These are phyloP conservation scores for Cyrtodaria siliqua DNA, from an alignment of 2,888 invertebrate genomes.

Conservation along the genomic window DNA sequence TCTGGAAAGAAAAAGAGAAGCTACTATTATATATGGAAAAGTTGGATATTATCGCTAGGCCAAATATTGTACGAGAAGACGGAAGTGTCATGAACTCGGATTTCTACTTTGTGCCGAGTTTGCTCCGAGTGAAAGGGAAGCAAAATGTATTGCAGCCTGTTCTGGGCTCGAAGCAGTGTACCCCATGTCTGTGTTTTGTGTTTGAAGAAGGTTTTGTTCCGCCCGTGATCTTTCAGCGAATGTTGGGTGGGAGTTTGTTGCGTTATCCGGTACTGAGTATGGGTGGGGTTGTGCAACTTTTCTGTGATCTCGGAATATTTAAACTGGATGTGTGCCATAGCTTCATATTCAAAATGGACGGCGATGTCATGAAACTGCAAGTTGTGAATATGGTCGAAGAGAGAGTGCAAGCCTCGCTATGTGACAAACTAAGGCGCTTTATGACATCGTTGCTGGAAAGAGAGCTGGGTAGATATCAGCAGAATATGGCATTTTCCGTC, in stretches of 20 bases:
- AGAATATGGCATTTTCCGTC: slow-evolving; percentile 53
- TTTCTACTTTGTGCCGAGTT: slow-evolving; percentile 62
- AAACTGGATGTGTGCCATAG: slow-evolving; percentile 51
- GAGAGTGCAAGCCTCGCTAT: slow-evolving; percentile 36
- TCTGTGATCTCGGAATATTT: slow-evolving; percentile 50
- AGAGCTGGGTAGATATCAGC: slow-evolving; percentile 58
- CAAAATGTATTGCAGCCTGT: slow-evolving; percentile 3
- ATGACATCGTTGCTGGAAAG: slow-evolving; percentile 40
- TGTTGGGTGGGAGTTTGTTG: slow-evolving; percentile 53
- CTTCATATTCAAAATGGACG: slow-evolving; percentile 40
- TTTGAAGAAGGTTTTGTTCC: slow-evolving; percentile 61
- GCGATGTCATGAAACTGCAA: slow-evolving; percentile 44
- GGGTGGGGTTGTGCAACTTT: slow-evolving; percentile 44
- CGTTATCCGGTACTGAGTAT: slow-evolving; percentile 41
- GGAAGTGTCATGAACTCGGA: slow-evolving; percentile 33
- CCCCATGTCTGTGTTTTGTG: slow-evolving; percentile 55
- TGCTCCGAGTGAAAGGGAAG: slow-evolving; percentile 40
- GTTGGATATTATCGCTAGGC: slow-evolving; percentile 60
- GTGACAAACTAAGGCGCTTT: slow-evolving; percentile 58
- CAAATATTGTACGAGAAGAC: slow-evolving; percentile 49
- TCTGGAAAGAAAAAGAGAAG: slow-evolving; percentile 34
- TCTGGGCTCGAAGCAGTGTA: slow-evolving; percentile 11
- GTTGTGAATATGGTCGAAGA: slow-evolving; percentile 53
- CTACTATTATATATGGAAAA: slow-evolving; percentile 58
- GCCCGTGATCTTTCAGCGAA: slow-evolving; percentile 58